Evolutionary conservation across 2,113 vertebrate genomes (phyloP).

Genomic region (Condylura cristata): DNA sequence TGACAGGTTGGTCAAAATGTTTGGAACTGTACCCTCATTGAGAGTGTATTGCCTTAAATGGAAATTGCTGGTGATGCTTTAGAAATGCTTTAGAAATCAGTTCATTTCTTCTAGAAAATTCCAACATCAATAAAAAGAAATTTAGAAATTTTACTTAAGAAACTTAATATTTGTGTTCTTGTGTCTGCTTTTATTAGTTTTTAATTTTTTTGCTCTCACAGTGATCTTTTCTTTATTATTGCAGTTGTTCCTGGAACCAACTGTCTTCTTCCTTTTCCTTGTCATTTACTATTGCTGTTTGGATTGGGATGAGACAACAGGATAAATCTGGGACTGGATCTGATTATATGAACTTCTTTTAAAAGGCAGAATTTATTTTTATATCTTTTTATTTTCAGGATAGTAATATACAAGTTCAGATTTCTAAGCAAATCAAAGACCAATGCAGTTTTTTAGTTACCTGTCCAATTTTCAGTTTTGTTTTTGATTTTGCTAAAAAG

Average conservation of each 20-base stretch:
- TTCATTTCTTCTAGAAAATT: conserved; percentile 45
- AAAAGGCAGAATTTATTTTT: accelerated
- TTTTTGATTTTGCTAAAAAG: conserved; percentile 34
- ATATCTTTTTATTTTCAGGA: neutral
- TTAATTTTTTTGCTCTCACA: conserved; percentile 13
- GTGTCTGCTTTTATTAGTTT: neutral
- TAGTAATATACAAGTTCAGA: neutral
- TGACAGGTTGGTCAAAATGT: neutral
- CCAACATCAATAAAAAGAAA: neutral
- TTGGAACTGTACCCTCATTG: neutral
- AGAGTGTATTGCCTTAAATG: neutral
- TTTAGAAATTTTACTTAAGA: neutral
- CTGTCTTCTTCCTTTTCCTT: neutral
- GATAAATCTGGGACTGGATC: neutral
- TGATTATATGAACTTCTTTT: neutral
- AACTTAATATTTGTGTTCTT: conserved; percentile 1
- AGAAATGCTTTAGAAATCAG: conserved; percentile 1
- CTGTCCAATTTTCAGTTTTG: neutral
- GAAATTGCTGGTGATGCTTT: neutral
- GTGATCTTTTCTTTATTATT: neutral
- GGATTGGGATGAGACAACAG: neutral
- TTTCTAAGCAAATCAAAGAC: neutral
- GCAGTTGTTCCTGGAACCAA: neutral
- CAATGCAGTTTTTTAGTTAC: neutral
- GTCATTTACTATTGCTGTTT: conserved; percentile 8